Evolutionary conservation across 2,113 vertebrate genomes (phyloP), one percentile per base, ranked within the genome.

Genomic region (Opisthocomus hoazin): DNA sequence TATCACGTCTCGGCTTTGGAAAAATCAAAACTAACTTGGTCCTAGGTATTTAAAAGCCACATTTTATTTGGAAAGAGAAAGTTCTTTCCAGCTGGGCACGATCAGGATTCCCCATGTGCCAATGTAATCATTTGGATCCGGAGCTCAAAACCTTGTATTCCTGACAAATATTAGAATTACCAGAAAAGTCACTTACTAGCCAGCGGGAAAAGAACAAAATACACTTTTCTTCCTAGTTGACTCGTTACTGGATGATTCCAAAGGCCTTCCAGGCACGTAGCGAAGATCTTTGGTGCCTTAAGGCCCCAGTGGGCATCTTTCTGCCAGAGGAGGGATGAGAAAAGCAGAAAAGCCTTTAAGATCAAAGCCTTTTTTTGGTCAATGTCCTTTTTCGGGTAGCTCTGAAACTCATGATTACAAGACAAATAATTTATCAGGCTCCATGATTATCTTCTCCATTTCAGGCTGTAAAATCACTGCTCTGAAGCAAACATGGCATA

Each of bases 391-490:
- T 84, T 43, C 60, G 66, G 17, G 43, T 29, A 64, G 39, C 29
- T 87, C 70, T 66, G 70, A 94, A 92, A 88, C 23, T 86, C 56
- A 27, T 11, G 9, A 80, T 74, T 74, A 56, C 26, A 68, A 76
- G 19, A 60, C 57, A 79, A 92, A 60, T 75, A 69, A 80, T 94
- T 93, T 69, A 34, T 81, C 61, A 89, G 65, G 43, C 48, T 90
- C 56, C 19, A 34, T 36, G 23, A 84, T 51, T 83, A 56, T 39
- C 9, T 78, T 92, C 41, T 81, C 64, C 32, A 27, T 69, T 91
- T 80, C 75, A 83, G 41, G 61, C 71, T 92, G 30, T 37, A 63
- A 92, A 92, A 54, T 41, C 84, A 56, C 13, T 29, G 13, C 51
- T 89, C 76, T 71, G 57, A 88, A 84, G 60, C 29, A 90, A 89